A percentile compares a stretch with the other conserved stretches of the same genome.
phyloP scores from a whole-genome alignment of 1,140 invertebrate species.

The Planococcus citri region DNA sequence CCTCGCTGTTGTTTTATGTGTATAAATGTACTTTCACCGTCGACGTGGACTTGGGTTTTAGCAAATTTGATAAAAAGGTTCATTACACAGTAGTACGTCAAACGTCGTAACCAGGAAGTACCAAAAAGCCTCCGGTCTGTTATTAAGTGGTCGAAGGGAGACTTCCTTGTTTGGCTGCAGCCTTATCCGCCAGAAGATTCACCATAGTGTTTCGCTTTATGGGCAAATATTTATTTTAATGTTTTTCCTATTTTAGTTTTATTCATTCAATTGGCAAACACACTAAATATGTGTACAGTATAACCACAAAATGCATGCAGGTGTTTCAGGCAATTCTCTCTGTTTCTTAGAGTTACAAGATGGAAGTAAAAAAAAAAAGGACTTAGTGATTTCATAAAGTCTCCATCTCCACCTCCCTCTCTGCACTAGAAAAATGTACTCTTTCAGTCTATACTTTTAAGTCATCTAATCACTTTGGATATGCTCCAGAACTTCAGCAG shows the following conservation, averaged over 20 bases:
- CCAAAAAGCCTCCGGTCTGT: not conserved
- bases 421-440: too few relatives aligned
- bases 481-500: too few relatives aligned
- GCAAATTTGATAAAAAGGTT: not conserved
- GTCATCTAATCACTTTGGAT: too few relatives aligned
- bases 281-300: too few relatives aligned
- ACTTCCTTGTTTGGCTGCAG: not conserved
- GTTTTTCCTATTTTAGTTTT: not conserved
- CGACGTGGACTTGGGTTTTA: not conserved
- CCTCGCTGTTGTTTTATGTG: not conserved
- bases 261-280: not conserved
- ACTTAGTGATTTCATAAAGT: too few relatives aligned
- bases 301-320: not conserved
- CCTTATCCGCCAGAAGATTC: not conserved
- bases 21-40: not conserved
- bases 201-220: not conserved
- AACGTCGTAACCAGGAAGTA: not conserved
- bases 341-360: too few relatives aligned
- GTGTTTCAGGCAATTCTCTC: too few relatives aligned
- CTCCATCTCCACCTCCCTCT: too few relatives aligned
- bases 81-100: not conserved
- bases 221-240: conserved; percentile 4
- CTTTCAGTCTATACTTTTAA: too few relatives aligned
- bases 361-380: too few relatives aligned
- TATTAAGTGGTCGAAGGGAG: not conserved